Evolutionary conservation across 30 jellyfish, hydroid and myxozoan genomes (phyloP).

Genomic region (Catostylus mosaicus): DNA sequence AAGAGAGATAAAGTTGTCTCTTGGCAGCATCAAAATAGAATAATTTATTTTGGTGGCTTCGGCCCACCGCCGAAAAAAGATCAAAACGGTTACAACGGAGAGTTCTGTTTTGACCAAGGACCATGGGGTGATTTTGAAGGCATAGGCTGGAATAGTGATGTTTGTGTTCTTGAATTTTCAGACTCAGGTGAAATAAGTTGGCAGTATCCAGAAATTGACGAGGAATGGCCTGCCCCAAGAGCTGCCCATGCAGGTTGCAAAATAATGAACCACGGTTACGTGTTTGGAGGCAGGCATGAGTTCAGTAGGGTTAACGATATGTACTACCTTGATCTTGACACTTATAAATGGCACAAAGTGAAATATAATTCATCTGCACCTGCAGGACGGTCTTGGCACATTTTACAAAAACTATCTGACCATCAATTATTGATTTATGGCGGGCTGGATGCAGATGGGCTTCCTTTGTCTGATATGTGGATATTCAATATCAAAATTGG

Average conservation of each 20-base stretch:
- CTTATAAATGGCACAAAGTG: slow-evolving; percentile 69
- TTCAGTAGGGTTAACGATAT: slow-evolving; percentile 76
- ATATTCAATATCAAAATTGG: slow-evolving; percentile 41
- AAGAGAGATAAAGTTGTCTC: slow-evolving; percentile 75
- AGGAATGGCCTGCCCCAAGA: slow-evolving; percentile 78
- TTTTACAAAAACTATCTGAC: slow-evolving; percentile 40
- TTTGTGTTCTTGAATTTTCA: slow-evolving; percentile 69
- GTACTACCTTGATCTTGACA: slow-evolving; percentile 62
- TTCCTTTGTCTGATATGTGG: slow-evolving; percentile 81
- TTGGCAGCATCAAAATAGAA: slow-evolving; percentile 63
- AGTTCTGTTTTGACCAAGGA: slow-evolving; percentile 69
- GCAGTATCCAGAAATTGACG: slow-evolving; percentile 64
- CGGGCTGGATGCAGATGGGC: slow-evolving; percentile 76
- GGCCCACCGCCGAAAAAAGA: slow-evolving; percentile 70
- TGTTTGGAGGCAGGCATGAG: slow-evolving; percentile 85
- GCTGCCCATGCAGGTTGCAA: slow-evolving; percentile 89
- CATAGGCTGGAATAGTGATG: slow-evolving; percentile 85
- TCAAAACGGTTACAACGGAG: slow-evolving; percentile 58
- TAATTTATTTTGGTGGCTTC: slow-evolving; percentile 90
- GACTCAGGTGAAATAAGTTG: slow-evolving; percentile 57
- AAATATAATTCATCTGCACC: slow-evolving; percentile 56
- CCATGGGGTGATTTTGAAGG: slow-evolving; percentile 66
- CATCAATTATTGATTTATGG: slow-evolving; percentile 64
- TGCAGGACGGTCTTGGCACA: slow-evolving; percentile 92
- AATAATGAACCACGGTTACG: slow-evolving; percentile 65